These are phyloP conservation scores for Thaumatotibia leucotreta DNA, from an alignment of 1,140 invertebrate species.

Conservation along the genomic window DNA sequence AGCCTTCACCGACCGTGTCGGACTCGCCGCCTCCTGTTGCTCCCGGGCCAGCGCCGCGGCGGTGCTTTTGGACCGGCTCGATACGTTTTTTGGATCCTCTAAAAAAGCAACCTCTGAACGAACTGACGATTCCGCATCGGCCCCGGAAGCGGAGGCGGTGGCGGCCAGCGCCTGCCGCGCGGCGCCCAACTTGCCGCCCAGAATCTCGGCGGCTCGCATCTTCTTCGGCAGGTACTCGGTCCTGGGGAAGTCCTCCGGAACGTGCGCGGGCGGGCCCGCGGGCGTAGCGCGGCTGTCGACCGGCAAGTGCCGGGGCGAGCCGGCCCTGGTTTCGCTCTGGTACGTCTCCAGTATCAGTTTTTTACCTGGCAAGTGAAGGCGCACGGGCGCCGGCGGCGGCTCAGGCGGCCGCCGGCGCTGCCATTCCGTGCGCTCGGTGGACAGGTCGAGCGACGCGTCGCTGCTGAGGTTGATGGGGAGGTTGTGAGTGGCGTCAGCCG, in stretches of 20 bases:
- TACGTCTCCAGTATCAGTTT: constrained; percentile 72
- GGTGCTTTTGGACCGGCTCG: constrained; percentile 70
- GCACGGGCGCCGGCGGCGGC: constrained; percentile 34
- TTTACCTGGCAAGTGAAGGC: constrained; percentile 68
- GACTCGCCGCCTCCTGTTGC: constrained; percentile 70
- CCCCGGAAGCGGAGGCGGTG: constrained; percentile 23
- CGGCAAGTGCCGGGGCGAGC: constrained; percentile 38
- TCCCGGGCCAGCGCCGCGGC: constrained; percentile 72
- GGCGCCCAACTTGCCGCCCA: constrained; percentile 59
- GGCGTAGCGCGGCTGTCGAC: constrained; percentile 16
- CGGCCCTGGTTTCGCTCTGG: constrained; percentile 59
- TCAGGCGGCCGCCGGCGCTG: constrained; percentile 56
- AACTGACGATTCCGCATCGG: constrained; percentile 30
- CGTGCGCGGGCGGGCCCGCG: constrained; percentile 19
- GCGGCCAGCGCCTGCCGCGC: constrained; percentile 31
- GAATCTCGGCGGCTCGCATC: constrained; percentile 71
- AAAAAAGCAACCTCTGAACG: constrained; percentile 68
- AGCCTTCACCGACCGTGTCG: constrained; percentile 60
- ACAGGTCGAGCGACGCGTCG: constrained; percentile 59
- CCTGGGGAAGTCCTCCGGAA: constrained; percentile 42
- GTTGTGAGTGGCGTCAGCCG: constrained; percentile 44
- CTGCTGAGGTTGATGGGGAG: constrained; percentile 68
- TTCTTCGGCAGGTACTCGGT: constrained; percentile 71
- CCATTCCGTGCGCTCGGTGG: constrained; percentile 54
- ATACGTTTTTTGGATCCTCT: constrained; percentile 75